A percentile compares a stretch with the other conserved stretches of the same genome.
Conservation (phyloP, 2,888 invertebrate genomes). For the Psylliodes chrysocephalus region DNA sequence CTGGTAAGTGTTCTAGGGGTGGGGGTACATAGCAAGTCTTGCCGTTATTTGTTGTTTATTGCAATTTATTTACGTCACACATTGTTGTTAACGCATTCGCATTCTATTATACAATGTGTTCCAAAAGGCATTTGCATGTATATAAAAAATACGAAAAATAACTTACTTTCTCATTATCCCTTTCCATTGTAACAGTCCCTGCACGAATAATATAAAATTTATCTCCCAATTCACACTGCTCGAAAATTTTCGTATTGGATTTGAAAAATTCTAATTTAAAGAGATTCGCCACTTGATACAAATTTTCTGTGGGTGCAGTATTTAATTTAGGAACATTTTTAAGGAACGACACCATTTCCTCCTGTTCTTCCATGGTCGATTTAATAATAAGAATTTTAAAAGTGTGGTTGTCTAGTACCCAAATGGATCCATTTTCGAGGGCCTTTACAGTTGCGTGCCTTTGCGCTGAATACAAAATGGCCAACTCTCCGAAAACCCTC, state of each 20-base stretch:
- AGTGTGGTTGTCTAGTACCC: conserved; percentile 86
- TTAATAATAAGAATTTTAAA: conserved; percentile 92
- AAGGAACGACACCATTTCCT: conserved; percentile 86
- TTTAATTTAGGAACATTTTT: conserved; percentile 82
- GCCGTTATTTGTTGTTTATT: no score
- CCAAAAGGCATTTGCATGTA: no score
- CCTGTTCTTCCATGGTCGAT: conserved; percentile 83
- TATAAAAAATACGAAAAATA: no score
- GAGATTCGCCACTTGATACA: conserved; percentile 86
- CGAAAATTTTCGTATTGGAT: conserved; percentile 79
- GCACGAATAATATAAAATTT: conserved; percentile 91
- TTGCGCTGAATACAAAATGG: conserved; percentile 75
- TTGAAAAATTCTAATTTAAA: conserved; percentile 88
- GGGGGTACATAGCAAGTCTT: no score
- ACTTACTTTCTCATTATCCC: conserved; percentile 63
- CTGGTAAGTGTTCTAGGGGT: no score
- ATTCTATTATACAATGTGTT: no score
- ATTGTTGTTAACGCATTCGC: no score
- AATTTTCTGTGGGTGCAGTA: conserved; percentile 74
- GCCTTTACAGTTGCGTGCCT: conserved; percentile 87
- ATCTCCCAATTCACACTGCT: conserved; percentile 86
- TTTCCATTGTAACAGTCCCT: conserved; percentile 81
- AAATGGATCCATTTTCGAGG: conserved; percentile 83
- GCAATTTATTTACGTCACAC: no score
- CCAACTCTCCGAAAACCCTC: conserved; percentile 86